phyloP scores from a whole-genome alignment of 2,888 invertebrate genomes.

The Gymnoscelis rufifasciata region DNA sequence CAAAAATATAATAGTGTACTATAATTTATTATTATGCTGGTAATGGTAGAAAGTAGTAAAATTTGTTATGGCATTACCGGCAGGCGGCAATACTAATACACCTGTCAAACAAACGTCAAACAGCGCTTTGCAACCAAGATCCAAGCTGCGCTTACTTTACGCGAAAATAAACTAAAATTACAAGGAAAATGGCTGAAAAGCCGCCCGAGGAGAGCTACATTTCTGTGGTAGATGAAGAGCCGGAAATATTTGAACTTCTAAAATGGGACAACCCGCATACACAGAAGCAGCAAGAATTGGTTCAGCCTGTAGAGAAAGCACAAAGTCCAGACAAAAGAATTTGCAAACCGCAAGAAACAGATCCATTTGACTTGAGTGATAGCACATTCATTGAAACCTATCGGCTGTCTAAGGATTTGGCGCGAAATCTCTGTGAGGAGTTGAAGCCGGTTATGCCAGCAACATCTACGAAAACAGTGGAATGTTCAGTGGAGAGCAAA shows the following conservation, averaged over 20 bases:
- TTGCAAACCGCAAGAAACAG: constrained; percentile 52
- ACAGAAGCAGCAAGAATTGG: constrained; percentile 46
- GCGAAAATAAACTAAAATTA: constrained; percentile 46
- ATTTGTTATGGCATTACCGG: not conserved
- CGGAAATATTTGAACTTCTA: constrained; percentile 67
- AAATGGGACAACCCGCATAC: constrained; percentile 69
- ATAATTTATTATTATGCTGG: not conserved
- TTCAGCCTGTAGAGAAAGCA: constrained; percentile 53
- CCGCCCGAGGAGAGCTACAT: constrained; percentile 70
- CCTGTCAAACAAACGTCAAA: constrained; percentile 29
- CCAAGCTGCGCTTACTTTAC: constrained; percentile 45
- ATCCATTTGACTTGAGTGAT: constrained; percentile 64
- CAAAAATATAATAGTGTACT: too few relatives aligned
- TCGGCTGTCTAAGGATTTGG: constrained; percentile 61
- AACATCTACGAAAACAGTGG: constrained; percentile 62
- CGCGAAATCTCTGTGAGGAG: constrained; percentile 58
- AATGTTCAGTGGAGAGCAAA: constrained; percentile 68
- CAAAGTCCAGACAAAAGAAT: constrained; percentile 60
- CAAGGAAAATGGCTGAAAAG: constrained; percentile 63
- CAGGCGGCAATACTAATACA: not conserved
- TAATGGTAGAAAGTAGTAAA: not conserved
- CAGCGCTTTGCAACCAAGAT: constrained; percentile 34
- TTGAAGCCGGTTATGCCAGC: constrained; percentile 67
- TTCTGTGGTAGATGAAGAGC: constrained; percentile 71
- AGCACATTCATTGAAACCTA: constrained; percentile 60